Evolutionary conservation across 2,113 vertebrate genomes (phyloP).

Genomic region (Columba janthina): DNA sequence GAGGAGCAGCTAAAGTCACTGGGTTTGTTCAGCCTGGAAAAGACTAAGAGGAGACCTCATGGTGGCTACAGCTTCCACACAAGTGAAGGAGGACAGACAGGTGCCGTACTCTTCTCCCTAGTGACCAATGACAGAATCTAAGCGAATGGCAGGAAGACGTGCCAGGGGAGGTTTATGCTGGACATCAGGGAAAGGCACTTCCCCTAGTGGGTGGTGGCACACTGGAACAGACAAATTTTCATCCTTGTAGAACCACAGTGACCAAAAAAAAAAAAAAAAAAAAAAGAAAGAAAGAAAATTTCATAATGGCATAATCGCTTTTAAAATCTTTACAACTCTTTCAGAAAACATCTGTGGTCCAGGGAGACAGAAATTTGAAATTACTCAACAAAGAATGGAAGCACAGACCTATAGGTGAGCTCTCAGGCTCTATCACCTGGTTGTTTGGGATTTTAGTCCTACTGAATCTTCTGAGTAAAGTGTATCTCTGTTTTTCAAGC

Average conservation of each 20-base stretch:
- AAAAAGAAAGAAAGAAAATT: neutral
- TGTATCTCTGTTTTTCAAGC: neutral
- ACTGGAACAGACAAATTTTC: neutral
- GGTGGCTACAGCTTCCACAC: too few relatives aligned
- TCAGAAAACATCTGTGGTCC: neutral
- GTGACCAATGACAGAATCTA: too few relatives aligned
- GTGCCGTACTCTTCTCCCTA: too few relatives aligned
- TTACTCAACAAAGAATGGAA: neutral
- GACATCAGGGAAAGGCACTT: too few relatives aligned
- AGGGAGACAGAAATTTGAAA: neutral
- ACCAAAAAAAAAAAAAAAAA: neutral
- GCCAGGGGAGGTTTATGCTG: too few relatives aligned
- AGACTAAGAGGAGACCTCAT: too few relatives aligned
- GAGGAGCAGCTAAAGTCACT: too few relatives aligned
- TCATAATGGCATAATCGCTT: neutral
- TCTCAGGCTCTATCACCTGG: neutral
- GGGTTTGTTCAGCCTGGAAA: too few relatives aligned
- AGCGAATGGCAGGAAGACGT: too few relatives aligned
- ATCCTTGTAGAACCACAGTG: neutral
- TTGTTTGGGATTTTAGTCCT: neutral
- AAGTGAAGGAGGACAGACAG: too few relatives aligned
- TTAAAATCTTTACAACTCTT: neutral
- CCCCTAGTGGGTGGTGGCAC: too few relatives aligned
- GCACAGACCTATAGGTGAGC: neutral
- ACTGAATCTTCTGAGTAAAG: neutral